A percentile compares a stretch with the other conserved stretches of the same genome.
These are phyloP conservation scores for Sympetrum striolatum DNA, from an alignment of 2,888 invertebrate species.

Conservation along the genomic window DNA sequence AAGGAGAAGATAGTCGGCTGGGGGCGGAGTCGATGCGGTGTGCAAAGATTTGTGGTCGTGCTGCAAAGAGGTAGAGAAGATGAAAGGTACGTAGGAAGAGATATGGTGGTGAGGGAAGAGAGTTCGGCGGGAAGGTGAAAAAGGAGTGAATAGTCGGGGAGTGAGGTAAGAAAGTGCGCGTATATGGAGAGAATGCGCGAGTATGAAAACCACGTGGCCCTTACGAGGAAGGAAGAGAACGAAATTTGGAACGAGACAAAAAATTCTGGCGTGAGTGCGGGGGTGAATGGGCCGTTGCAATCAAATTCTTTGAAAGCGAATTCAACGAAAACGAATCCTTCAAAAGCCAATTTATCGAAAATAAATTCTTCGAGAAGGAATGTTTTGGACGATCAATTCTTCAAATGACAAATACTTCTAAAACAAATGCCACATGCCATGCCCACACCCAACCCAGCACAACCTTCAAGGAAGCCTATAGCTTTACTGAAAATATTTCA, in stretches of 20 bases:
- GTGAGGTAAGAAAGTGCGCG: not conserved
- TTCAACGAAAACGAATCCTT: too few relatives aligned
- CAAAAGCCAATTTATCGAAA: too few relatives aligned
- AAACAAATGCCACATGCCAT: too few relatives aligned
- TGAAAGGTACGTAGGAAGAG: not conserved
- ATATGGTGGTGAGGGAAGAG: not conserved
- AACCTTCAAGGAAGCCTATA: too few relatives aligned
- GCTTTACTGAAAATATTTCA: too few relatives aligned
- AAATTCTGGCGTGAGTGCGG: not conserved
- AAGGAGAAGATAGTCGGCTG: not conserved
- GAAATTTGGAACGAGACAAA: not conserved
- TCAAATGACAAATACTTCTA: too few relatives aligned
- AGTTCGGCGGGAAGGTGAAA: not conserved
- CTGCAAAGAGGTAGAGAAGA: not conserved
- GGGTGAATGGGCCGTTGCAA: not conserved
- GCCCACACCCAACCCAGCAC: too few relatives aligned
- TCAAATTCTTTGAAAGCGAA: too few relatives aligned
- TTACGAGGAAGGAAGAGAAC: not conserved
- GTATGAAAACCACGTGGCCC: not conserved
- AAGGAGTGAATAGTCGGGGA: not conserved
- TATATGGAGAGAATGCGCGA: not conserved
- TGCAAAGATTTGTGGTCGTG: conserved; percentile 30
- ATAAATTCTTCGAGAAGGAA: too few relatives aligned
- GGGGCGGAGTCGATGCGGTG: not conserved
- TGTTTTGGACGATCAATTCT: too few relatives aligned